Evolutionary conservation across 2,113 vertebrate genomes (phyloP), one percentile per base, ranked within the genome.

Genomic region (Amblyopsis rosae): DNA sequence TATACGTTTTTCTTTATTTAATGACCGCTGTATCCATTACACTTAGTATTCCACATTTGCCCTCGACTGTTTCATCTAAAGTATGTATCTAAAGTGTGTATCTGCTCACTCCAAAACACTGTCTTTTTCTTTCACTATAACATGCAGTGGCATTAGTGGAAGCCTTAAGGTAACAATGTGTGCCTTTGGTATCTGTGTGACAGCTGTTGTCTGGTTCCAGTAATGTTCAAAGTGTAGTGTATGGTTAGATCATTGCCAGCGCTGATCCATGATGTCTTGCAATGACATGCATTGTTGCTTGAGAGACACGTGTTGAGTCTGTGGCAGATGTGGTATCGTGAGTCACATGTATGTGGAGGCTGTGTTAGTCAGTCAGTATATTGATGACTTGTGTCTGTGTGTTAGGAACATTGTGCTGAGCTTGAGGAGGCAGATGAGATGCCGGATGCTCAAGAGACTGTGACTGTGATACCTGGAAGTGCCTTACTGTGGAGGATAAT

Each of bases 401-500:
- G 13, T 65, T 92, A 92, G 86, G 93, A 93, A 12, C 84, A 89
- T 16, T 79, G 90, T 8, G 82, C 88, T 82, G 93, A 90, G 75
- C 82, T 89, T 0, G 93, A 95, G 11, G 92, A 92, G 48, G 90
- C 88, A 0, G 96, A 98, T 13, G 93, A 95, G 26, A 92, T 96
- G 88, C 97, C 96, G 9, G 94, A 94, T 35, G 74, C 92, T 57
- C 95, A 96, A 77, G 97, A 99, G 67, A 96, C 96, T 0, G 95
- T 99, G 65, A 93, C 94, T 79, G 94, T 96, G 87, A 90, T 99
- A 79, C 95, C 96, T 26, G 97, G 97, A 89, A 99, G 97, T 91
- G 94, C 94, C 82, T 93, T 99, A 50, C 92, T 99, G 67, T 99
- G 97, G 97, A 97, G 95, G 85, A 93, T 98, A 90, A 92, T 89